Conservation (phyloP, 2,113 vertebrate genomes). For the Bungarus multicinctus region DNA sequence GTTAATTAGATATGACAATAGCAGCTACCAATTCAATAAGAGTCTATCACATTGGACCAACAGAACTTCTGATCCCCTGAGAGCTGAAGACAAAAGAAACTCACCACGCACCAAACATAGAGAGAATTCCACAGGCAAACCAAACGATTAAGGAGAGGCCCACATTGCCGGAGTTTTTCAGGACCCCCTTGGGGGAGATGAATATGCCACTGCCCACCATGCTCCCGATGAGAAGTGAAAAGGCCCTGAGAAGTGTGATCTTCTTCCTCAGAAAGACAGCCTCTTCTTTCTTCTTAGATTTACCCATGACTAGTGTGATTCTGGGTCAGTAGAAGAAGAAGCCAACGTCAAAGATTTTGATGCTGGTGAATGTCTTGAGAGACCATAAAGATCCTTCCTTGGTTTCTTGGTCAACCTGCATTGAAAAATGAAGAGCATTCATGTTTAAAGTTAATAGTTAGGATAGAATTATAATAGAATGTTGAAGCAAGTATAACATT, state of each 20-base stretch:
- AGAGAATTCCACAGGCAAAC: conserved; percentile 80
- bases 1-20: neutral
- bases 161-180: conserved; percentile 81
- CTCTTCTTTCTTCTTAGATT: conserved; percentile 53
- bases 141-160: conserved; percentile 84
- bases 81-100: conserved; percentile 10
- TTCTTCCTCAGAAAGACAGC: conserved; percentile 71
- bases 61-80: neutral
- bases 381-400: neutral
- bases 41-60: too few relatives aligned
- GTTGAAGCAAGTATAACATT: neutral
- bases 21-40: neutral
- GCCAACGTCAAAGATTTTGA: neutral
- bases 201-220: conserved; percentile 91
- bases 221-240: conserved; percentile 77
- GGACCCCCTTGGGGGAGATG: conserved; percentile 85
- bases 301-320: conserved; percentile 45
- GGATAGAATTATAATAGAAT: neutral
- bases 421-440: conserved; percentile 29
- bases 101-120: conserved; percentile 76
- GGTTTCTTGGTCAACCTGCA: conserved; percentile 43
- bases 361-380: neutral
- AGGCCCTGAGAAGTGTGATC: conserved; percentile 75
- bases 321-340: neutral
- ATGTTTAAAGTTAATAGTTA: neutral